Base-by-base conservation (phyloP, 1,140 invertebrate species). In the Pseudomyrmex gracilis region DNA sequence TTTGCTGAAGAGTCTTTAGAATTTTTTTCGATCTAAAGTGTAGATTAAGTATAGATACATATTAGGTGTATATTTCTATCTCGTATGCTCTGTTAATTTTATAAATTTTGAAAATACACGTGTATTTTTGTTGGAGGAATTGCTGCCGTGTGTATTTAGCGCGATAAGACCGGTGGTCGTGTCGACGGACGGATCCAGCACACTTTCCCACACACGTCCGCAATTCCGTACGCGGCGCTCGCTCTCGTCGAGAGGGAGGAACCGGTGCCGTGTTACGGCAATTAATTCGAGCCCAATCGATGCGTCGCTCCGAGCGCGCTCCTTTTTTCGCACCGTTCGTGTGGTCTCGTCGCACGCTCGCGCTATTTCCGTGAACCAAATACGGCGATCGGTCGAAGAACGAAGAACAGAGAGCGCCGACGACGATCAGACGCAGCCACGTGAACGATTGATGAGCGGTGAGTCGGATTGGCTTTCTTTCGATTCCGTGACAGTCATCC, bases 271-370 rank as follows among this genome's bases (percentile, higher is more conserved):
- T 34, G 88, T 88, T 89, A 85, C 77, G 68, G 86, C 86, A 90
- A 90, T 89, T 90, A 90, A 90, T 90, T 89, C 82, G 83, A 58
- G 82, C 76, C 49, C 85, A 85, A 87, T 87, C 86, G 68, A 74
- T 73, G 63, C 76, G 76, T 58, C 47, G 68, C 67, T 86, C 73
- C 80, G 78, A 83, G 83, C 86, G 76, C 63, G 51, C 64, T 61
- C 34, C 57, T 70, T 55, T 73, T 76, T 74, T 73, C 34, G 34
- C 34, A 5, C 70, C 34, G 34, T 53, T 57, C 10, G 24, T 53
- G 15, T 4, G 22, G 60, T 34, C 47, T 76, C 34, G 24, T 22
- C 76, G 58, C 49, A 34, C 51, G 53, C 71, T 61, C 71, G 86
- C 58, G 83, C 87, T 86, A 85, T 85, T 88, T 87, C 85, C 87